Base-by-base conservation (phyloP, 2,888 invertebrate species). In the Erebia aethiops region DNA sequence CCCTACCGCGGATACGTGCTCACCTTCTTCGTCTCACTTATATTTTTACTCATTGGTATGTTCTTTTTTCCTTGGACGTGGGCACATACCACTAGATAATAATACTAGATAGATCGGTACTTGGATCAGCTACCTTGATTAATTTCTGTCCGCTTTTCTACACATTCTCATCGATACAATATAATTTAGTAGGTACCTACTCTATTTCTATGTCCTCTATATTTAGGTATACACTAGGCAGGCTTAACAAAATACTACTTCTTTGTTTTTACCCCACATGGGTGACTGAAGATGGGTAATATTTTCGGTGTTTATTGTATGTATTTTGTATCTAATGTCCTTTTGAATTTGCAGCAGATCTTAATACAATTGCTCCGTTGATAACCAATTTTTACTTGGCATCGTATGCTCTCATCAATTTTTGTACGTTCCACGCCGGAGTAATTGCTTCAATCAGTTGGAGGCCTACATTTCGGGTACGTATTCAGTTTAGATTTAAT, bases 361-460 rank as follows among this genome's bases (percentile, higher is more conserved):
- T 98, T 78, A 98, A 98, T 87, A 95, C 95, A 0, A 97, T 98
- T 71, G 98, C 98, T 10, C 98, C 98, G 0, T 92, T 98, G 77
- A 98, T 98, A 79, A 98, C 98, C n/a, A 98, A 98, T 83, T 98
- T 98, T 90, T 98, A 98, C 90, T 93, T 98, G 86, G 98, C 98
- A 0, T 98, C 98, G 2, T 98, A 98, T 85, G 98, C 98, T 18
- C 95, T 98, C 74, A 98, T 98, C 82, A 98, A 98, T 92, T 98
- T 98, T 92, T 98, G 98, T 85, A 98, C 98, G 35, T 98, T 98
- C 93, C 98, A 98, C 88, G 98, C 98, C 3, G 97, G 97, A 0
- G 93, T 98, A 56, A 96, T 98, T 35, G 96, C 97, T 73, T 97
- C 98, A 0, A 91, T 98, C 18, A 98, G 98, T n/a, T 98, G 98